phyloP scores from a whole-genome alignment of 2,888 invertebrate genomes.

The Lypha dubia region DNA sequence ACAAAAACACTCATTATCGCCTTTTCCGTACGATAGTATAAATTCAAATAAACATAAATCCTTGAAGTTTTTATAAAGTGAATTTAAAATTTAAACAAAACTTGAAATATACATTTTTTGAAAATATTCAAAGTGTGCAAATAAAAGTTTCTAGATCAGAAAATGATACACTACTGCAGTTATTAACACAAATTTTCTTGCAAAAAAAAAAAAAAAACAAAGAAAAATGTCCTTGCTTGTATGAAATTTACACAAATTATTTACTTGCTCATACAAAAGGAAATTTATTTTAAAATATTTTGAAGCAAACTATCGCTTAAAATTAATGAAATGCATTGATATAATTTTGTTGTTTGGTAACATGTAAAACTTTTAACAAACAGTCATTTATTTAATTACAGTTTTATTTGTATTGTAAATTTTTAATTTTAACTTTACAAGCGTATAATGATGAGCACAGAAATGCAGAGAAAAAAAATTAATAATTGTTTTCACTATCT shows the following conservation, averaged over 20 bases:
- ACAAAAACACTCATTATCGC: neutral
- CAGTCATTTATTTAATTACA: conserved; percentile 14
- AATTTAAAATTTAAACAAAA: neutral
- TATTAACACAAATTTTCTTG: neutral
- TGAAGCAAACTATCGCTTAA: neutral
- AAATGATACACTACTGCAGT: neutral
- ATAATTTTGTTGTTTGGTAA: conserved; percentile 24
- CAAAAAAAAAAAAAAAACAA: neutral
- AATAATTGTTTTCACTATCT: too few relatives aligned
- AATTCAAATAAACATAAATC: neutral
- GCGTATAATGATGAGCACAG: neutral
- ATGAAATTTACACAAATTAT: neutral
- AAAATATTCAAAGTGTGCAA: too few relatives aligned
- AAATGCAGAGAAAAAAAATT: neutral
- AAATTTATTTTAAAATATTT: neutral
- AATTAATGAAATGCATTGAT: conserved; percentile 48
- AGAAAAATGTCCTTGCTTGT: too few relatives aligned
- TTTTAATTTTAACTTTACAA: neutral
- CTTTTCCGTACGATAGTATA: neutral
- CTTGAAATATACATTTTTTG: neutral
- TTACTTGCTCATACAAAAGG: neutral
- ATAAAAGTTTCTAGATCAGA: neutral
- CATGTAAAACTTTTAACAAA: conserved; percentile 37
- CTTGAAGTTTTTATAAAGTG: conserved; percentile 5
- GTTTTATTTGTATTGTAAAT: neutral